Evolutionary conservation across 2,888 invertebrate genomes (phyloP), one percentile per base, ranked within the genome.

Genomic region (Acronicta aceris): DNA sequence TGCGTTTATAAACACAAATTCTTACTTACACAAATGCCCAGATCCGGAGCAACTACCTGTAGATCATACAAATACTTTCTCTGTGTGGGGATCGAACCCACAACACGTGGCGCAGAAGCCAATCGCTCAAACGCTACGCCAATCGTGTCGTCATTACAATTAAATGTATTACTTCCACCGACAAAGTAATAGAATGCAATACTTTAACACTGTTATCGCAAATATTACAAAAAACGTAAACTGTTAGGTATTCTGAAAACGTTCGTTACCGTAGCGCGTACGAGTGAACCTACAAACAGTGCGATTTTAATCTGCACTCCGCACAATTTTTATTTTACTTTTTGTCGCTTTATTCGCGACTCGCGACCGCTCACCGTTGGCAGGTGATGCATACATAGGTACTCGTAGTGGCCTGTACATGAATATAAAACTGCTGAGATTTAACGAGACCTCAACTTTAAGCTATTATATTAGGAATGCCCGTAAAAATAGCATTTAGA

Each of bases 331-430:
- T 55, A 49, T 74, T 78, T 70, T 73, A 55, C 66, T 64, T 72
- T 71, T 61, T 53, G 56, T 51, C 56, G 55, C 51, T 59, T 47
- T 70, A 65, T 55, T 60, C 58, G 56, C 66, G 45, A 53, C 50
- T 62, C 48, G 69, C 54, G 62, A 49, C 53, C 62, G 59, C 56
- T 55, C 61, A 56, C 61, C 43, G 66, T 38, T 61, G 74, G 81
- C 81, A 82, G 81, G 81, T 82, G 81, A 79, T 71, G 59, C 74
- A 59, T 49, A 43, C 46, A n/a, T n/a, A n/a, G n/a, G 15, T 51
- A 52, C 58, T 57, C 10, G 16, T 0, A 25, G 2, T 21, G 2
- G 55, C 57, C 58, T 40, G 58, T 51, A 52, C 45, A 59, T 65
- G 56, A 56, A 68, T 64, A 69, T 71, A 79, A 77, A 78, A 81